These are phyloP conservation scores for Pegoplata infirma DNA, from an alignment of 2,888 invertebrate genomes.

Conservation along the genomic window DNA sequence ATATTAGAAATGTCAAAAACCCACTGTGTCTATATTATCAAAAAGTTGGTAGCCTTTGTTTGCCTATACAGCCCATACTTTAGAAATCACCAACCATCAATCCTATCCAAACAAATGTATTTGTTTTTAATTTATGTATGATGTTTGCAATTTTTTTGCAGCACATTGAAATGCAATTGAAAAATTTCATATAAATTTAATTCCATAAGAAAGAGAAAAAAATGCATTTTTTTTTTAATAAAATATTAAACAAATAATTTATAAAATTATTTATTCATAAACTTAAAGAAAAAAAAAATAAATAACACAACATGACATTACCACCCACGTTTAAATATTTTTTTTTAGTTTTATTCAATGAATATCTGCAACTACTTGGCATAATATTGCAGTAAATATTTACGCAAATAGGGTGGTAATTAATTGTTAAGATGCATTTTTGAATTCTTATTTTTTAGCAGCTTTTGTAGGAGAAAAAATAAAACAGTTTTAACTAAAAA, in stretches of 20 bases:
- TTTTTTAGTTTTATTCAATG: slow-evolving; percentile 27
- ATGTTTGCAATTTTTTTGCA: neutral
- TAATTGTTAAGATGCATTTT: too few species aligned
- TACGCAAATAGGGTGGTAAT: too few species aligned
- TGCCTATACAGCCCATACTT: neutral
- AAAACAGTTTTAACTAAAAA: too few species aligned
- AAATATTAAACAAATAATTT: slow-evolving; percentile 34
- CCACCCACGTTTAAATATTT: slow-evolving; percentile 53
- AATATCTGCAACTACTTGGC: slow-evolving; percentile 34
- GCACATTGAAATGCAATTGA: slow-evolving; percentile 48
- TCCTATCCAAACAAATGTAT: neutral
- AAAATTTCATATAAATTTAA: slow-evolving; percentile 47
- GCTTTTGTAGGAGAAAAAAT: too few species aligned
- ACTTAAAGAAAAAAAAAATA: slow-evolving; percentile 29
- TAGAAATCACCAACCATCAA: neutral
- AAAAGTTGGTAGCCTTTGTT: neutral
- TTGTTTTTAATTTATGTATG: neutral
- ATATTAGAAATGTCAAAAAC: too few species aligned
- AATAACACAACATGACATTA: slow-evolving; percentile 50
- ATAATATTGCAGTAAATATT: slow-evolving; percentile 3
- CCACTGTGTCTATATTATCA: neutral
- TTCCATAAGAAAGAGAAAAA: slow-evolving; percentile 42
- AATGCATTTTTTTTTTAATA: neutral
- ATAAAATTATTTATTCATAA: slow-evolving; percentile 31
- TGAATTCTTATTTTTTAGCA: too few species aligned